phyloP scores from a whole-genome alignment of 2,113 vertebrate species.

The Sigmodon hispidus region DNA sequence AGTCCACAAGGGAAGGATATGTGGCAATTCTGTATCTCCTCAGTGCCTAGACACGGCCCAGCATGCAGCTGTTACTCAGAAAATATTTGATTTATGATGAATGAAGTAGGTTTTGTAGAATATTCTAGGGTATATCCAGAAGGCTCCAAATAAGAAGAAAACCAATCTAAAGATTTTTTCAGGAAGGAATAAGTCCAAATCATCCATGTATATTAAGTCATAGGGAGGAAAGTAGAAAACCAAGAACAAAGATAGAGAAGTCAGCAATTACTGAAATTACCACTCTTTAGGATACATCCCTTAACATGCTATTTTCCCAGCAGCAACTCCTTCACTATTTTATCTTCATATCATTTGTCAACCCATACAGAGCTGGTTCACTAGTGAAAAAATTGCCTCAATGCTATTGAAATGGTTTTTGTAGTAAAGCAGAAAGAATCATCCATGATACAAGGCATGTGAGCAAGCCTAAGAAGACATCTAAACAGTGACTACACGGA shows the following conservation, averaged over 20 bases:
- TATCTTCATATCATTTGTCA: slow-evolving; percentile 61
- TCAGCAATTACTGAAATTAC: slow-evolving; percentile 71
- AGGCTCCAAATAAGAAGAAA: slow-evolving; percentile 1
- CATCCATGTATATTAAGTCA: slow-evolving; percentile 50
- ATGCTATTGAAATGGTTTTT: slow-evolving; percentile 29
- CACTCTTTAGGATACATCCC: slow-evolving; percentile 40
- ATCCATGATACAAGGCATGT: slow-evolving; percentile 28
- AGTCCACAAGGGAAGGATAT: not conserved
- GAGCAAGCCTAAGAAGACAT: not conserved
- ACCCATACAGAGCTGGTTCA: slow-evolving; percentile 40
- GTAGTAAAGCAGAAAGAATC: slow-evolving; percentile 4
- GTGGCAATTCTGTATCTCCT: not conserved
- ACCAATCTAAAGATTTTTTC: slow-evolving; percentile 35
- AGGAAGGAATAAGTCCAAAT: slow-evolving; percentile 44
- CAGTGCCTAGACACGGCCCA: not conserved
- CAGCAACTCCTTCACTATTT: slow-evolving; percentile 59
- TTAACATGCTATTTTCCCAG: slow-evolving; percentile 73
- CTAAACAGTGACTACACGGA: not conserved
- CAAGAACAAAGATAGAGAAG: slow-evolving; percentile 65
- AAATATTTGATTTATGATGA: not conserved
- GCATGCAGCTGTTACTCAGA: not conserved
- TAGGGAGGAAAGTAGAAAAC: slow-evolving; percentile 57
- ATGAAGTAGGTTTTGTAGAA: slow-evolving; percentile 27
- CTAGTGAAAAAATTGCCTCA: slow-evolving; percentile 41
- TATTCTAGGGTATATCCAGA: slow-evolving; percentile 19